These are phyloP conservation scores for Galleria mellonella DNA, from an alignment of 1,140 invertebrate genomes.

Conservation along the genomic window DNA sequence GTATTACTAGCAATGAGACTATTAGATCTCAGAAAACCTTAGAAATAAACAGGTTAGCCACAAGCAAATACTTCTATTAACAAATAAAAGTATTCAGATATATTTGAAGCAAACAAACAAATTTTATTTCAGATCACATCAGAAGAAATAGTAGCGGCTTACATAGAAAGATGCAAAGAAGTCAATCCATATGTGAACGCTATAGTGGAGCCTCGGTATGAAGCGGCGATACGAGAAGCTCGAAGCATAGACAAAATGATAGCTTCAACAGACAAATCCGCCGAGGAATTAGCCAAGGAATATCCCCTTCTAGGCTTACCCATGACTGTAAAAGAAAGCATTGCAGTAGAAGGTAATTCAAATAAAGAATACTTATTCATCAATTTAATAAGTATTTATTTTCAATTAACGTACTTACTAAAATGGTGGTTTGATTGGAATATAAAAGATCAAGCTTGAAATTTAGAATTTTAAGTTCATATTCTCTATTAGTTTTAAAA, in stretches of 20 bases:
- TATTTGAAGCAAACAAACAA: neutral
- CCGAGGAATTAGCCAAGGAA: constrained; percentile 64
- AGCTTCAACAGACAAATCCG: constrained; percentile 37
- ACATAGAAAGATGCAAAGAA: constrained; percentile 81
- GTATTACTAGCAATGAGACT: too few species aligned
- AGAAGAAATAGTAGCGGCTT: constrained; percentile 79
- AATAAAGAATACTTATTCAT: too few species aligned
- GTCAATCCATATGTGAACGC: constrained; percentile 86
- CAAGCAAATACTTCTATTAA: too few species aligned
- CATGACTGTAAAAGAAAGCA: constrained; percentile 85
- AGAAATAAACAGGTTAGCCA: too few species aligned
- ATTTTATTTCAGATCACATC: constrained; percentile 75
- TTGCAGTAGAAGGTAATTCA: constrained; percentile 78
- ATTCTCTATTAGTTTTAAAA: too few species aligned
- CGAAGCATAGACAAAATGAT: constrained; percentile 66
- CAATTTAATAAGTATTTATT: too few species aligned
- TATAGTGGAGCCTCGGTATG: constrained; percentile 83
- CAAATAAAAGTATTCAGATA: too few species aligned
- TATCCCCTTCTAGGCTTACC: constrained; percentile 85
- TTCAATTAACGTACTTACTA: too few species aligned
- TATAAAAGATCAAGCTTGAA: too few species aligned
- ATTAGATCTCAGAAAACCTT: too few species aligned
- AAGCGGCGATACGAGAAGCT: constrained; percentile 81
- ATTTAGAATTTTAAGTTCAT: too few species aligned
- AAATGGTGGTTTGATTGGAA: too few species aligned